Conservation (phyloP, 2,797 vertebrate genomes). For the Babyrousa celebensis region DNA sequence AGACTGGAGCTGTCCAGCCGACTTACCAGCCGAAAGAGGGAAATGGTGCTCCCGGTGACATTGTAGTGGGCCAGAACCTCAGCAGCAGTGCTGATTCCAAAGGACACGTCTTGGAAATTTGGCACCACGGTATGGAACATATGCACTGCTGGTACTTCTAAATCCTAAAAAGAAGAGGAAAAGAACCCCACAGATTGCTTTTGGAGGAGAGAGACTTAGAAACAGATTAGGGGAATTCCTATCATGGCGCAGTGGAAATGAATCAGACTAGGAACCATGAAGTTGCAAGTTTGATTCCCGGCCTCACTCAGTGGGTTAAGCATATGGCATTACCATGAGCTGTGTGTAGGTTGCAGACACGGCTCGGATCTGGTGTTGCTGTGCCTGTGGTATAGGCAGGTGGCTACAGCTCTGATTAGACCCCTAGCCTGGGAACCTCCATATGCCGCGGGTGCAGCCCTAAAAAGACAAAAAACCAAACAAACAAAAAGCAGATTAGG, state of each 20-base stretch:
- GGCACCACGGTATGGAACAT: constrained; percentile 90
- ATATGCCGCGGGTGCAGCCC: too few species aligned
- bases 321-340: too few species aligned
- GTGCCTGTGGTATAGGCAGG: too few species aligned
- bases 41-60: constrained; percentile 91
- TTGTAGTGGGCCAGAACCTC: constrained; percentile 93
- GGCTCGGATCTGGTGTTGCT: too few species aligned
- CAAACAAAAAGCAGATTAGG: neutral
- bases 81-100: constrained; percentile 92
- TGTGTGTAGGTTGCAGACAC: too few species aligned
- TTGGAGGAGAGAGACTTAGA: neutral
- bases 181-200: neutral
- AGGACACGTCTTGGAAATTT: constrained; percentile 90
- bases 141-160: constrained; percentile 90
- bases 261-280: too few species aligned
- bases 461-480: too few species aligned
- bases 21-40: constrained; percentile 95
- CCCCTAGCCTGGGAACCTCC: too few species aligned
- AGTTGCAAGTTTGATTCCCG: too few species aligned
- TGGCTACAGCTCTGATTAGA: too few species aligned
- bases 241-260: too few species aligned
- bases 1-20: neutral
- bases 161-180: constrained; percentile 89
- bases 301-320: too few species aligned
- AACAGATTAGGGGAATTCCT: neutral